These are phyloP conservation scores for Drosophila willistoni DNA, from an alignment of 1,140 invertebrate genomes.

Conservation along the genomic window DNA sequence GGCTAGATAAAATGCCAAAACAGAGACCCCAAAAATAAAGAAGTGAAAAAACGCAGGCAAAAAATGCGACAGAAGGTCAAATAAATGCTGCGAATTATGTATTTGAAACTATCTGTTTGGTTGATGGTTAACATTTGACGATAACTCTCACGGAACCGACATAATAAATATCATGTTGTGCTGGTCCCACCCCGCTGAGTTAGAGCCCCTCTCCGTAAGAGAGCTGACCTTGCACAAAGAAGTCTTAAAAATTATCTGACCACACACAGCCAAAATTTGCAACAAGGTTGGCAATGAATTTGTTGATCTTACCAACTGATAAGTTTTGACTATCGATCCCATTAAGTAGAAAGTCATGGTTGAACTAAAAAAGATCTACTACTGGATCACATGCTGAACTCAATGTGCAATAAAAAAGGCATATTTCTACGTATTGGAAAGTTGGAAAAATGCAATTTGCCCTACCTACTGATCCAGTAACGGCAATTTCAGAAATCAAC, in stretches of 20 bases:
- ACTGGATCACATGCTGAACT: slow-evolving; percentile 7
- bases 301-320: not conserved
- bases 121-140: slow-evolving; percentile 22
- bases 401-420: not conserved
- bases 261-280: slow-evolving; percentile 3
- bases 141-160: slow-evolving; percentile 54
- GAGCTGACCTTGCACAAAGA: slow-evolving; percentile 50
- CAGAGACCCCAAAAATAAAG: slow-evolving; percentile 29
- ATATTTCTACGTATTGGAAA: not conserved
- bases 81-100: slow-evolving; percentile 74
- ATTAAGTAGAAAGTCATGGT: no score
- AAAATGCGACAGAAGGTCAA: slow-evolving; percentile 67
- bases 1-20: slow-evolving; percentile 73
- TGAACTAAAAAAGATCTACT: no score
- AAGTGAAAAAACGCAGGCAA: slow-evolving; percentile 14
- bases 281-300: slow-evolving; percentile 4
- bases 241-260: not conserved
- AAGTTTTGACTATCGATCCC: not conserved
- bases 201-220: slow-evolving; percentile 18
- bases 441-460: not conserved
- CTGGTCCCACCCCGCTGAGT: slow-evolving; percentile 38
- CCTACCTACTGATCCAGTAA: slow-evolving; percentile 46
- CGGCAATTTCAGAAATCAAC: slow-evolving; percentile 65
- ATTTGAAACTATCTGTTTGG: slow-evolving; percentile 44
- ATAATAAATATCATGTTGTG: slow-evolving; percentile 33